Evolutionary conservation across 1,140 invertebrate species (phyloP), one percentile per base, ranked within the genome.

Genomic region (Lycorma delicatula): DNA sequence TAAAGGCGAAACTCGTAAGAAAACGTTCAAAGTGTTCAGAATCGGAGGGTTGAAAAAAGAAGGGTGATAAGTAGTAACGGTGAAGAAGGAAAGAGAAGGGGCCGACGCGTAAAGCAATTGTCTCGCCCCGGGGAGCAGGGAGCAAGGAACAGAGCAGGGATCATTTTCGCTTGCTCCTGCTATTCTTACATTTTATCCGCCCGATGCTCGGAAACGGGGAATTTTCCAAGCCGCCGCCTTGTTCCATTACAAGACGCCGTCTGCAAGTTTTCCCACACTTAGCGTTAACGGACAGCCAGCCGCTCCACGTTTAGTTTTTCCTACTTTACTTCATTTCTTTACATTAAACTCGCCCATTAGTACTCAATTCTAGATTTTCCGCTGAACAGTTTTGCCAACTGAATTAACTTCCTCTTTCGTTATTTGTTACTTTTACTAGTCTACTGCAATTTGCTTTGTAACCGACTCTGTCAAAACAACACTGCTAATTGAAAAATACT

Each of bases 191-290:
- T 51, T 51, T 51, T 26, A 26, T 31, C 29, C 29, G 29, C 6
- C 29, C 29, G 36, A 29, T 51, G 29, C 26, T 23, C 26, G 47
- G 27, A 16, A 29, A 51, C 26, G 28, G 28, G 22, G 41, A 49
- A 47, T 44, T 47, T 44, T 46, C 36, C 54, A 23, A 26, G 13
- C 22, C 13, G 56, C 20, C 48, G 56, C 56, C 28, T 20, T 18
- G 26, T 18, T 29, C 49, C 49, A 51, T 51, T 51, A 51, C 29
- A 48, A 13, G 29, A 5, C 46, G 25, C 49, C 51, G 20, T 29
- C n/a, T 59, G 58, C 18, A 12, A 18, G 4, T 12, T 34, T 59
- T 59, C 58, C 53, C 58, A 59, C 58, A 59, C 36, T 59, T 59
- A 55, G 44, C 1, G 20, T n/a, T 18, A 38, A 22, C n/a, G 16